A percentile compares a stretch with the other conserved stretches of the same genome.
Conservation (phyloP, 2,888 invertebrate species). For the Sycophila texana region DNA sequence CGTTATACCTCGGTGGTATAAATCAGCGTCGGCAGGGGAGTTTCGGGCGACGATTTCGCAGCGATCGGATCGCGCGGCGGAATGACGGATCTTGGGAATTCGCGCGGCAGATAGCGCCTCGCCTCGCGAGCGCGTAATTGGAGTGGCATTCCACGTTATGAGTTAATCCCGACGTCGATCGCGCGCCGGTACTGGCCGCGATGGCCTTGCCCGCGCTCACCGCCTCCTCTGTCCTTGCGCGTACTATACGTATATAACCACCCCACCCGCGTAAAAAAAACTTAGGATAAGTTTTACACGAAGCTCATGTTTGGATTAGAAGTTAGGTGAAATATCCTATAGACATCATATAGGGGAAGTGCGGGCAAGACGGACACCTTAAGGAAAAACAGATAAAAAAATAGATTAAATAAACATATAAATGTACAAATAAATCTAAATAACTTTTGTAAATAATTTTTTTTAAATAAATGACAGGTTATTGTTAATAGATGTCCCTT, state of each 20-base stretch:
- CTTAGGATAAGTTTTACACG: neutral
- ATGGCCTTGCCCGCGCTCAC: neutral
- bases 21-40: too few relatives aligned
- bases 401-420: too few relatives aligned
- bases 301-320: neutral
- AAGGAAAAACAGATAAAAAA: too few relatives aligned
- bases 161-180: slow-evolving; percentile 69
- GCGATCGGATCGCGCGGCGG: slow-evolving; percentile 41
- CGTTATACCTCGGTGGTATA: too few relatives aligned
- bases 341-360: too few relatives aligned
- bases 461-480: too few relatives aligned
- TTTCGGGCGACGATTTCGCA: neutral
- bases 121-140: slow-evolving; percentile 67
- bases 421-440: too few relatives aligned
- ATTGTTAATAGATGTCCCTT: too few relatives aligned
- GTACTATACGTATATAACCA: slow-evolving; percentile 13
- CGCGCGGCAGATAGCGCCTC: slow-evolving; percentile 29
- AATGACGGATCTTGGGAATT: slow-evolving; percentile 55
- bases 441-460: too few relatives aligned
- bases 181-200: slow-evolving; percentile 21
- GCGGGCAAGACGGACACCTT: too few relatives aligned
- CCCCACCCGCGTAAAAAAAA: too few relatives aligned
- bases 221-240: neutral
- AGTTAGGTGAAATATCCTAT: too few relatives aligned
- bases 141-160: slow-evolving; percentile 72